Evolutionary conservation across 2,113 vertebrate genomes (phyloP), one percentile per base, ranked within the genome.

Genomic region (Orientallactaga bullata): DNA sequence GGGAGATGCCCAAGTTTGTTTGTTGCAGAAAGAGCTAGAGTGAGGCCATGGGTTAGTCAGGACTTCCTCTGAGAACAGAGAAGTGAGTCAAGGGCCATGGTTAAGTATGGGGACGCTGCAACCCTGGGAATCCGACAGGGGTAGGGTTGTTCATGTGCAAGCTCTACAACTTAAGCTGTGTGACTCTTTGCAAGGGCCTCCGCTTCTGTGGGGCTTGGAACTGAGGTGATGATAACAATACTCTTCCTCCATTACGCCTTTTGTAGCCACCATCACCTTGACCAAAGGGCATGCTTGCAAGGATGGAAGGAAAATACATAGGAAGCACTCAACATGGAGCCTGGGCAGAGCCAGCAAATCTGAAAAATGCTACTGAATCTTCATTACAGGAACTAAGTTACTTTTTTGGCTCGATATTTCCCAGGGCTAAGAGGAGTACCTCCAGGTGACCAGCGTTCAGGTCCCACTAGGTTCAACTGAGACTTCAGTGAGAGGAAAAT

Each of bases 141-240:
- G 20, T 72, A 35, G 42, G 8, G 42, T 5, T 61, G 28, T 77
- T 85, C 87, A n/a, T 5, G 42, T 8, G 37, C n/a, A 68, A 11
- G 12, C 55, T 72, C 61, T 85, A 3, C 2, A 12, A 2, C 24
- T 58, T 26, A 7, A 7, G 23, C 23, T 65, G 2, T 24, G 61
- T 61, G 71, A 30, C 0, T 17, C 26, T 79, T 58, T 51, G 65
- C 12, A 24, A 74, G 39, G 23, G 51, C 58, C 35, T 63, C 24
- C 81, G 24, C 47, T 26, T 88, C 66, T 89, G 51, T 71, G 76
- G 68, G 35, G 65, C 47, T 79, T 37, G 61, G 85, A 35, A 91
- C 0, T 1, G 15, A 13, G 37, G 47, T 55, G 10, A 68, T 23
- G 47, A 42, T 26, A 30, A 81, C 37, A 71, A 10, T 18, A 60